These are phyloP conservation scores for Umimayanthus kanabou DNA, from an alignment of 92 coral and sea anemone species.

Conservation along the genomic window DNA sequence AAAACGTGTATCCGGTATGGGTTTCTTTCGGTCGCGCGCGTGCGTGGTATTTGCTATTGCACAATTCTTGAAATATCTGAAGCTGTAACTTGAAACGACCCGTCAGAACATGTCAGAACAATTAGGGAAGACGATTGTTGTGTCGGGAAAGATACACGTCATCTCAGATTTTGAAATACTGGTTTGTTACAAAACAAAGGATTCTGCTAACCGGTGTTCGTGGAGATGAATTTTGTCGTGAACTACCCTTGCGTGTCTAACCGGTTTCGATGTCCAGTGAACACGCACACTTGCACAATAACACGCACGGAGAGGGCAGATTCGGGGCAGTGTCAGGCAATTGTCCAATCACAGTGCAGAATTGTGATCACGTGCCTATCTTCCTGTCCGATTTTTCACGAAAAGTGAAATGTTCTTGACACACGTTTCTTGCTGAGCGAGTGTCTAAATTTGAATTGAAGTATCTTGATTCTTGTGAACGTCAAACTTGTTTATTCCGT, in stretches of 20 bases:
- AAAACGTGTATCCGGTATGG: too few relatives aligned
- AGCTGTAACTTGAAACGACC: too few relatives aligned
- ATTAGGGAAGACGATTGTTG: too few relatives aligned
- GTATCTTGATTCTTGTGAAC: neutral
- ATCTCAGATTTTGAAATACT: too few relatives aligned
- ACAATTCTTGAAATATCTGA: too few relatives aligned
- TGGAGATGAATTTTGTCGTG: neutral
- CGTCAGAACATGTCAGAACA: too few relatives aligned
- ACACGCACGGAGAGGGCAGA: neutral
- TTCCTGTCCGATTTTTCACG: neutral
- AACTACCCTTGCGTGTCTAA: neutral
- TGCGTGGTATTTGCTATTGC: too few relatives aligned
- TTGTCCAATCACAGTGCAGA: neutral
- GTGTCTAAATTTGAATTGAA: neutral
- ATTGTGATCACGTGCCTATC: neutral
- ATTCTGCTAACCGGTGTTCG: neutral
- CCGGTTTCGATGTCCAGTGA: neutral
- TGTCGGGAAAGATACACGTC: too few relatives aligned
- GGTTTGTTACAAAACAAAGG: neutral
- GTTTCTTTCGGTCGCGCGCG: too few relatives aligned
- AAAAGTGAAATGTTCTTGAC: too few relatives aligned
- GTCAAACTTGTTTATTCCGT: neutral
- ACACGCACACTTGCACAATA: neutral
- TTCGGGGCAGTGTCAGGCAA: neutral
- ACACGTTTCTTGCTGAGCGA: neutral